Evolutionary conservation across 2,888 invertebrate species (phyloP).

Genomic region (Ophioninae sp.): DNA sequence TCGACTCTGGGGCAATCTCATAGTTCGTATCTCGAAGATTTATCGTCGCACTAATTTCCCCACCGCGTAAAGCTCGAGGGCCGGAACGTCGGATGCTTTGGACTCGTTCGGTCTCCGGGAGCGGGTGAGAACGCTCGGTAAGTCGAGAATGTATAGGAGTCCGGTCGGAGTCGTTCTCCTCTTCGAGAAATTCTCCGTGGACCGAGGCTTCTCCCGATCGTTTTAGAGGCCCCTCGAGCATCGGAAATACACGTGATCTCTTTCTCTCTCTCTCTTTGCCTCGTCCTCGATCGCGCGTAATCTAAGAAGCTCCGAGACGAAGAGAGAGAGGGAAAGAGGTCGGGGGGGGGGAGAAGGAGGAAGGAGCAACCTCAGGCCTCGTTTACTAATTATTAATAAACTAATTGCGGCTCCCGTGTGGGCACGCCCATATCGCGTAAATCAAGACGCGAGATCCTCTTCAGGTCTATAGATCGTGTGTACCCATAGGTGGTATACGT

Average conservation of each 20-base stretch:
- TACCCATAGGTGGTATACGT: constrained; percentile 39
- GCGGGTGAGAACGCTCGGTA: constrained; percentile 45
- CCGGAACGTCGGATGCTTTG: neutral
- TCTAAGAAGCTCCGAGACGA: constrained; percentile 47
- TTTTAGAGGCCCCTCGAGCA: constrained; percentile 50
- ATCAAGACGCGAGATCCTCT: constrained; percentile 76
- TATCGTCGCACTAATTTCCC: constrained; percentile 39
- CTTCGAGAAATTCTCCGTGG: neutral
- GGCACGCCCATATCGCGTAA: constrained; percentile 78
- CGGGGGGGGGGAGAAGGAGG: constrained; percentile 25
- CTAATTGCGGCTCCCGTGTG: constrained; percentile 79
- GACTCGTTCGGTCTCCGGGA: constrained; percentile 15
- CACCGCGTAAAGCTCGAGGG: neutral
- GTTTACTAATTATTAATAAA: constrained; percentile 80
- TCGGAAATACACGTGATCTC: constrained; percentile 29
- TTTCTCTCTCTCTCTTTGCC: constrained; percentile 13
- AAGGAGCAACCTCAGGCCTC: constrained; percentile 65
- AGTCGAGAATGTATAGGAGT: constrained; percentile 50
- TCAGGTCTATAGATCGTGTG: constrained; percentile 54
- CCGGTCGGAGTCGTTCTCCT: constrained; percentile 17
- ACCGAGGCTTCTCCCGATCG: constrained; percentile 46
- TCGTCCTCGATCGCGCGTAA: constrained; percentile 58
- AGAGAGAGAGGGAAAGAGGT: constrained; percentile 23
- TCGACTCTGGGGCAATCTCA: constrained; percentile 54
- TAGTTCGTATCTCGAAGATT: constrained; percentile 58